phyloP scores from a whole-genome alignment of 2,113 vertebrate species.

The Coturnix japonica region DNA sequence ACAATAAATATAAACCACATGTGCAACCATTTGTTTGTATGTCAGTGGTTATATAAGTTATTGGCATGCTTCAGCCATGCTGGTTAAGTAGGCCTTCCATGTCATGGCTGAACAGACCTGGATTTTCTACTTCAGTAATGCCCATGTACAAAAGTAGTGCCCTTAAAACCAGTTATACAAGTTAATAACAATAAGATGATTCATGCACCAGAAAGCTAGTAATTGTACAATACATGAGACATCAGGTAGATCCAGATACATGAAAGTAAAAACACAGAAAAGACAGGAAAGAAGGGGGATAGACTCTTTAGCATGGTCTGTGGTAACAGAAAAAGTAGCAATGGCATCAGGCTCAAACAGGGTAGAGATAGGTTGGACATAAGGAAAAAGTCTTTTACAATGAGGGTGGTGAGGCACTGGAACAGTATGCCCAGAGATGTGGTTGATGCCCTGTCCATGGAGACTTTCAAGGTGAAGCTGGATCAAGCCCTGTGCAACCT shows the following conservation, averaged over 20 bases:
- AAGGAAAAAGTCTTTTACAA: too few species aligned
- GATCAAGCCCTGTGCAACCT: too few species aligned
- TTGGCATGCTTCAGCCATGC: neutral
- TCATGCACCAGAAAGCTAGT: neutral
- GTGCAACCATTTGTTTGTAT: neutral
- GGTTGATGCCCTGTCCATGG: too few species aligned
- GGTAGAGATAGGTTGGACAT: too few species aligned
- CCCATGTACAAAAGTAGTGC: neutral
- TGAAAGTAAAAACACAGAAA: neutral
- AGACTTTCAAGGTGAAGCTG: too few species aligned
- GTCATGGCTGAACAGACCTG: neutral
- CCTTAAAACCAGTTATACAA: neutral
- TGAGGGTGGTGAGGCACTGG: too few species aligned
- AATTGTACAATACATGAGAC: neutral
- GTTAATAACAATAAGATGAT: neutral
- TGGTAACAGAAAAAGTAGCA: too few species aligned
- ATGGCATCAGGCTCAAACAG: too few species aligned
- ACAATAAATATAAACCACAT: neutral
- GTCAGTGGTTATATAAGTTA: conserved; percentile 13
- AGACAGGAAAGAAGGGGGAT: neutral
- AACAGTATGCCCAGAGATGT: too few species aligned
- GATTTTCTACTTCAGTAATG: conserved; percentile 29
- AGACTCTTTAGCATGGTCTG: too few species aligned
- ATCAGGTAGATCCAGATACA: neutral
- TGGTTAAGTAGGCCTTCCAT: neutral